phyloP scores from a whole-genome alignment of 2,113 vertebrate genomes.

The Osmerus mordax region DNA sequence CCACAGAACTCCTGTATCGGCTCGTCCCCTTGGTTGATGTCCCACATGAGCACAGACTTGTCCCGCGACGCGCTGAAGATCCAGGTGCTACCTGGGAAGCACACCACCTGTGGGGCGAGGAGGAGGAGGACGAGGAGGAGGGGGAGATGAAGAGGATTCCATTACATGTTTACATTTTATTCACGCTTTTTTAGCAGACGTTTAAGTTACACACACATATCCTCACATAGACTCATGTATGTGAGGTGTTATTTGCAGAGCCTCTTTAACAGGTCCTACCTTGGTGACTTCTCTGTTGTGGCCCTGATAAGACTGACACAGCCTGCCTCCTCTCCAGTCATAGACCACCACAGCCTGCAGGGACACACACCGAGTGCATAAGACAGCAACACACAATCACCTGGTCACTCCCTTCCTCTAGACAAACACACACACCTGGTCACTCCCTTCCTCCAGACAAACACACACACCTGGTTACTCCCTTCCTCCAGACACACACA shows the following conservation, averaged over 20 bases:
- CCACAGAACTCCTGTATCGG: conserved; percentile 82
- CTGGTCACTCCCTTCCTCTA: background rate
- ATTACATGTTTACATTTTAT: too few relatives aligned
- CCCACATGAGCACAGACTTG: conserved; percentile 88
- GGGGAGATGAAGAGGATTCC: too few relatives aligned
- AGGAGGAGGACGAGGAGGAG: conserved; percentile 1
- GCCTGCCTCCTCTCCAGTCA: conserved; percentile 83
- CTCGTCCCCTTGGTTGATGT: conserved; percentile 68
- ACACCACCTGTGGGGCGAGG: conserved; percentile 72
- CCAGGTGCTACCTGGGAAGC: conserved; percentile 74
- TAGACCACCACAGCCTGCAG: conserved; percentile 83
- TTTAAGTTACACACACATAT: background rate
- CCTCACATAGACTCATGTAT: background rate
- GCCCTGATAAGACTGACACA: conserved; percentile 79
- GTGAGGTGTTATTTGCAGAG: background rate
- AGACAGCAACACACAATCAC: background rate
- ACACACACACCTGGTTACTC: too few relatives aligned
- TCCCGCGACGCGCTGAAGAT: conserved; percentile 94
- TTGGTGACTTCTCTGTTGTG: conserved; percentile 91
- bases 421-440: too few relatives aligned
- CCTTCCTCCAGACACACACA: too few relatives aligned
- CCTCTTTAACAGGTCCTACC: conserved; percentile 61
- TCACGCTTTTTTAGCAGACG: background rate
- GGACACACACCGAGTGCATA: conserved; percentile 10
- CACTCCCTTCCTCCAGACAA: too few relatives aligned